phyloP scores from a whole-genome alignment of 1,140 invertebrate genomes.

The Brachionus rotundiformis region DNA sequence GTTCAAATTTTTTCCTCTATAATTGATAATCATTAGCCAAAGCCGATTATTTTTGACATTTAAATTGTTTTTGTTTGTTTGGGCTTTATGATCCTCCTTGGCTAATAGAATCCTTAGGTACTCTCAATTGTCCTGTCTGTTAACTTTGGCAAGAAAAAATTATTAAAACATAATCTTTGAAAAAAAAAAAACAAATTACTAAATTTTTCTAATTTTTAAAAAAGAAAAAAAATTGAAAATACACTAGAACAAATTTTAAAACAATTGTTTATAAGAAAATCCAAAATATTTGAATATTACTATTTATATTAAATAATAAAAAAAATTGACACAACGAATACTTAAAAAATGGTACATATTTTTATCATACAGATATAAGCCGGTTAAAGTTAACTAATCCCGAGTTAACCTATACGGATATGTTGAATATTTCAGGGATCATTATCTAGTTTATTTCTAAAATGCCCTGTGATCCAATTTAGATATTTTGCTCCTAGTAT shows the following conservation, averaged over 20 bases:
- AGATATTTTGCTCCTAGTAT: neutral
- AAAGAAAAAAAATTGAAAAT: neutral
- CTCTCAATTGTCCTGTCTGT: neutral
- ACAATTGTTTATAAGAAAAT: neutral
- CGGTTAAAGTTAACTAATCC: neutral
- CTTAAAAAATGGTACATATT: neutral
- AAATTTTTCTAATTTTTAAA: too few relatives aligned
- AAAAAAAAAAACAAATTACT: neutral
- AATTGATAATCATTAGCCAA: slow-evolving; percentile 10
- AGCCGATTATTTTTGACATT: slow-evolving; percentile 9
- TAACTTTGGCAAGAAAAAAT: too few relatives aligned
- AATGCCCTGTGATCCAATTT: neutral
- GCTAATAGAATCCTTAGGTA: neutral
- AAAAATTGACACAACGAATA: neutral
- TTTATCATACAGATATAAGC: neutral
- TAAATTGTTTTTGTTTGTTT: neutral
- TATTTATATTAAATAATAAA: neutral
- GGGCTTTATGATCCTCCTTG: neutral
- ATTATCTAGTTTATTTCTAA: neutral
- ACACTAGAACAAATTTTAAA: neutral
- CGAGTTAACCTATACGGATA: neutral
- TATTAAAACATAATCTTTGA: neutral
- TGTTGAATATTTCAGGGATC: slow-evolving; percentile 6
- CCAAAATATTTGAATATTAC: neutral
- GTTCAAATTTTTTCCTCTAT: neutral